Evolutionary conservation across 1,140 invertebrate species (phyloP), one percentile per base, ranked within the genome.

Genomic region (Penaeus chinensis): DNA sequence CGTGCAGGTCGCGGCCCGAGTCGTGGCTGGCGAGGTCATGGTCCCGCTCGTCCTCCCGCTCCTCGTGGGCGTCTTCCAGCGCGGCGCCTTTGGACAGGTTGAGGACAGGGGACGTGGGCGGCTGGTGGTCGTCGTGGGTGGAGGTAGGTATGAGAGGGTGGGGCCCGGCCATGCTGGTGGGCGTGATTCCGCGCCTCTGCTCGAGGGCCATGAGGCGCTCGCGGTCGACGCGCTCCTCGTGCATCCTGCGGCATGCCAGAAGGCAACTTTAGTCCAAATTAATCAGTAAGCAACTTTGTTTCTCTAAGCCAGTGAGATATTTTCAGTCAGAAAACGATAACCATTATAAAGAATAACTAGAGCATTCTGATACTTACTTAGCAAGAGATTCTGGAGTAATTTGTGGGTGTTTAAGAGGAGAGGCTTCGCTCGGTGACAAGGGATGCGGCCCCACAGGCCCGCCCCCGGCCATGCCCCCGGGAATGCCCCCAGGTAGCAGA

Each of bases 211-310:
- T 62, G 60, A 87, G 89, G 16, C 89, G 78, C 63, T 90, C 89
- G 8, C 89, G 63, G 11, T 90, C 89, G 27, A 90, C 84, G 20
- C 89, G 85, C 37, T 90, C 89, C 79, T 90, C 89, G 79, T 90
- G 89, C 81, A 90, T 77, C 62, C 89, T 90, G 86, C 16, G 37
- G 24, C 76, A 61, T 16, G 22, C 5, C 19, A 32, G 61, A 82
- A 27, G 42, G n/a, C 61, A 82, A 24, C 18, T 20, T 32, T 42
- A 13, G 13, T 63, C 42, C 16, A 54, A 54, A 8, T 11, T 54
- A 54, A 2, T 42, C 24, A 62, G 61, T 42, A 61, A 47, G 13
- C 61, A 82, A 32, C 18, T 24, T n/a, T 20, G 19, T 4, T 63
- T 32, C n/a, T 27, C 19, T 37, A 71, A 71, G 2, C 0, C 10